These are phyloP conservation scores for Rhodinocichla rosea DNA, from an alignment of 2,113 vertebrate species.

Conservation along the genomic window DNA sequence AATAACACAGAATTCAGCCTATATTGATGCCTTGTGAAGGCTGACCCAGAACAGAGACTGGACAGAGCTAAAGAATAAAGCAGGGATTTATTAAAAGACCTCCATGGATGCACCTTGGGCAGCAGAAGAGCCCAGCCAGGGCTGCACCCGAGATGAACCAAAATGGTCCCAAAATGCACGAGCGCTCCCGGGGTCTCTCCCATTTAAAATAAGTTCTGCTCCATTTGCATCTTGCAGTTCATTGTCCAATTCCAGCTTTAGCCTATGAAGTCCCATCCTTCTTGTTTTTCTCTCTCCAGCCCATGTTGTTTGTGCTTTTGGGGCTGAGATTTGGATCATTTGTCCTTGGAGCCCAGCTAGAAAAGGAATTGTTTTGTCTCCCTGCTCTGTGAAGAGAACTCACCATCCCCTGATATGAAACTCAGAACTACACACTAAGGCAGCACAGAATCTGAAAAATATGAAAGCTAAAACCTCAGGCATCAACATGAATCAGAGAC, in stretches of 20 bases:
- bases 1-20: neutral
- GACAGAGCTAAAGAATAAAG: neutral
- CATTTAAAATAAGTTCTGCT: accelerated
- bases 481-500: neutral
- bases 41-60: neutral
- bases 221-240: neutral
- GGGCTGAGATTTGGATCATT: neutral
- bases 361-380: neutral
- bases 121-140: neutral
- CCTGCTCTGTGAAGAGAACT: neutral
- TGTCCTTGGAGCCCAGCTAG: neutral
- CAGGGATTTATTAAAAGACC: neutral
- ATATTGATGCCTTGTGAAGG: neutral
- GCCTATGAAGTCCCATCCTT: accelerated
- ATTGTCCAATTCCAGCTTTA: neutral
- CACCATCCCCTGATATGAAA: neutral
- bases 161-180: accelerated
- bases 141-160: neutral
- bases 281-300: neutral
- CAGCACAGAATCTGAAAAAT: neutral
- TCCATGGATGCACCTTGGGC: neutral
- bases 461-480: neutral
- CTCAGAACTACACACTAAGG: neutral
- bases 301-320: neutral
- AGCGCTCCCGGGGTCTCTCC: accelerated